Percentiles rank a stretch among this genome's conserved stretches.
Evolutionary conservation across 2,888 invertebrate species (phyloP).

Genomic region (Mactromeris polynyma): DNA sequence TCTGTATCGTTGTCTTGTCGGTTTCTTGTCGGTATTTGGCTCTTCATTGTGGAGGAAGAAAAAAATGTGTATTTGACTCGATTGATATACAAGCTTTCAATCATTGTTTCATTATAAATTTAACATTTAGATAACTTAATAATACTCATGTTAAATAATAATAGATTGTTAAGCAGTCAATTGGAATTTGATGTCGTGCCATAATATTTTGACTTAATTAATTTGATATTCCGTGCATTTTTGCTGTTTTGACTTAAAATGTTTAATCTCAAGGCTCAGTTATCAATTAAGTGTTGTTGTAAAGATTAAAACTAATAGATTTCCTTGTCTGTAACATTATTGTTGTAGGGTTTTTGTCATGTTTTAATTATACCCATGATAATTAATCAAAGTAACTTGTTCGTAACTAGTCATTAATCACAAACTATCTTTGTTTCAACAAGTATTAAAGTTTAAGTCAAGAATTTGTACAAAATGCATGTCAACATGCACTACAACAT

Average conservation of each 20-base stretch:
- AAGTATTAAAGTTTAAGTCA: neutral
- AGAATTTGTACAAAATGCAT: neutral
- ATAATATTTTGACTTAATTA: neutral
- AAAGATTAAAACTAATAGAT: neutral
- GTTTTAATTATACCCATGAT: neutral
- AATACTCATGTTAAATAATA: too few relatives aligned
- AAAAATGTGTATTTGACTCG: neutral
- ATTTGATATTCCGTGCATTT: neutral
- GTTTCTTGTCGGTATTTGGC: neutral
- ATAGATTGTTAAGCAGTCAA: too few relatives aligned
- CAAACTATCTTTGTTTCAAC: neutral
- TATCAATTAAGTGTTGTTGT: neutral
- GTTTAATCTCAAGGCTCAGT: neutral
- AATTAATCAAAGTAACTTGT: neutral
- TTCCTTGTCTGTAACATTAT: neutral
- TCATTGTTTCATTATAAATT: too few relatives aligned
- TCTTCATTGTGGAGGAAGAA: constrained; percentile 4
- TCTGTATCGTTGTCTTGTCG: neutral
- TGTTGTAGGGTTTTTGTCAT: neutral
- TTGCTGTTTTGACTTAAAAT: neutral
- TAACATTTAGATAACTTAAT: too few relatives aligned
- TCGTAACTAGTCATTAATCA: neutral
- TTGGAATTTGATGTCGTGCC: too few relatives aligned
- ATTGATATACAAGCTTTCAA: too few relatives aligned
- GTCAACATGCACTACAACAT: neutral